phyloP scores from a whole-genome alignment of 2,888 invertebrate genomes.

The Parnassius smintheus region DNA sequence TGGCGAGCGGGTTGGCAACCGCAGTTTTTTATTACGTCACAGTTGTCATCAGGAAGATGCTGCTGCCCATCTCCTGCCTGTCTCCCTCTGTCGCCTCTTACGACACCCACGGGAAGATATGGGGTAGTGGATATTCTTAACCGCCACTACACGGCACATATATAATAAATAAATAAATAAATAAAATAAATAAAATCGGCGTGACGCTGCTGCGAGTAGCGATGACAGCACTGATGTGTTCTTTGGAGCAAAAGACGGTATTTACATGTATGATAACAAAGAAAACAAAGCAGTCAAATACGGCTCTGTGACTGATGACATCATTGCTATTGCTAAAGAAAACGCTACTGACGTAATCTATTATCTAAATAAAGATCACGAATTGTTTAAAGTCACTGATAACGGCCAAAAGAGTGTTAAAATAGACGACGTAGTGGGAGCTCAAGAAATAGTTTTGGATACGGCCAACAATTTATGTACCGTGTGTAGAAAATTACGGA shows the following conservation, averaged over 20 bases:
- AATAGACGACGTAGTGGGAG: constrained; percentile 45
- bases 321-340: constrained; percentile 35
- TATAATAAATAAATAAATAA: too few species aligned
- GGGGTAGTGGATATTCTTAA: too few species aligned
- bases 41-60: too few species aligned
- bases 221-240: constrained; percentile 29
- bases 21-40: too few species aligned
- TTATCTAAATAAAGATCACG: constrained; percentile 49
- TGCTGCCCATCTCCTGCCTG: too few species aligned
- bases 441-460: constrained; percentile 56
- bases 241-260: constrained; percentile 15
- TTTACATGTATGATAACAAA: neutral
- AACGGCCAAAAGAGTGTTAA: constrained; percentile 51
- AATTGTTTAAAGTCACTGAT: constrained; percentile 55
- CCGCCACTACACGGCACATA: too few species aligned
- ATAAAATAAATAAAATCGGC: too few species aligned
- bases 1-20: too few species aligned
- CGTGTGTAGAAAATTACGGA: constrained; percentile 50
- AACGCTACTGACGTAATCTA: constrained; percentile 44
- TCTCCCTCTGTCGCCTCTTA: too few species aligned
- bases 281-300: constrained; percentile 34
- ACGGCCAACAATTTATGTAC: constrained; percentile 48
- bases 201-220: constrained; percentile 28
- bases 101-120: too few species aligned
- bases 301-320: constrained; percentile 37